phyloP scores from a whole-genome alignment of 2,888 invertebrate genomes.

The Scelioninae gen. 2 region DNA sequence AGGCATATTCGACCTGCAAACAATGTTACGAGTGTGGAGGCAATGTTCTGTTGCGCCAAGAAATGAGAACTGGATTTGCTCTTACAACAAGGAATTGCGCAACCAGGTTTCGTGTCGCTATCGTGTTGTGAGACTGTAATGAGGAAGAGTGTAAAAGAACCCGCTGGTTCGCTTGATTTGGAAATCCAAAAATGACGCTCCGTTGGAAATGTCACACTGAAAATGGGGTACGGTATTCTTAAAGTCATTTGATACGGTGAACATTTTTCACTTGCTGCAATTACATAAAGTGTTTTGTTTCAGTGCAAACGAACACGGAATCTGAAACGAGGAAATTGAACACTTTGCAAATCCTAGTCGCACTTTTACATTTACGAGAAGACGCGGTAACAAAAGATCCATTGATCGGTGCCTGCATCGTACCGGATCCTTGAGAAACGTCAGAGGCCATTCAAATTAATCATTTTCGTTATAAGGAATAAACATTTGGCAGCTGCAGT shows the following conservation, averaged over 20 bases:
- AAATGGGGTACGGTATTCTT: too few relatives aligned
- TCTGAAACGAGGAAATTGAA: conserved; percentile 20
- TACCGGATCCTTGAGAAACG: conserved; percentile 39
- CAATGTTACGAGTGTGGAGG: neutral
- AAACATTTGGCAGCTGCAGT: conserved; percentile 49
- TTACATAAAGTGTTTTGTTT: neutral
- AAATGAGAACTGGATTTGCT: neutral
- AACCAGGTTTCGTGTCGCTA: neutral
- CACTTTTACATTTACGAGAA: conserved; percentile 37
- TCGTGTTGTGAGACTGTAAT: neutral
- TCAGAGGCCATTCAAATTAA: conserved; percentile 39
- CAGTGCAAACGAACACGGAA: neutral
- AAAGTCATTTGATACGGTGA: too few relatives aligned
- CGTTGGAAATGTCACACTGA: too few relatives aligned
- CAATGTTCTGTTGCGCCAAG: neutral
- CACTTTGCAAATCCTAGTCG: conserved; percentile 27
- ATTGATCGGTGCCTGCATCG: conserved; percentile 48
- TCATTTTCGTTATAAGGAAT: conserved; percentile 16
- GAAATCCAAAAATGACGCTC: too few relatives aligned
- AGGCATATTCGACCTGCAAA: conserved; percentile 23
- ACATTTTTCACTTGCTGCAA: too few relatives aligned
- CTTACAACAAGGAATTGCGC: neutral
- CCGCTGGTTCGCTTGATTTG: neutral
- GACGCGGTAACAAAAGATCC: conserved; percentile 48
- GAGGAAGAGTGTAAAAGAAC: neutral